Evolutionary conservation across 2,113 vertebrate genomes (phyloP).

Genomic region (Girardinichthys multiradiatus): DNA sequence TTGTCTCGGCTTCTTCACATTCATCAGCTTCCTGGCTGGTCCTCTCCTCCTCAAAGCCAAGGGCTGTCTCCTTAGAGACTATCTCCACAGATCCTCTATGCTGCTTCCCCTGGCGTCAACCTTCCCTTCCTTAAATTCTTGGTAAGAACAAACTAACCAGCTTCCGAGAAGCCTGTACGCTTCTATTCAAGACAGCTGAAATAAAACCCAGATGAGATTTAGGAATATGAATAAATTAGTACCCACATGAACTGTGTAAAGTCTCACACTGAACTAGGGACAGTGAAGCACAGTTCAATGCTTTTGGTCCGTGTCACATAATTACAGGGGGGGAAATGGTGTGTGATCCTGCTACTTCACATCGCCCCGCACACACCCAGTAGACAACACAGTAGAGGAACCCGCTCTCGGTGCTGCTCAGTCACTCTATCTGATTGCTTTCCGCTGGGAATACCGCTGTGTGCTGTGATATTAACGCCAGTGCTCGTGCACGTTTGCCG

Average conservation of each 20-base stretch:
- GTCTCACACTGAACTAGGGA: constrained; percentile 28
- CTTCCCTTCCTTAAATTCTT: constrained; percentile 37
- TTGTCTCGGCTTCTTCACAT: constrained; percentile 46
- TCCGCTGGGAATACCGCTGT: constrained; percentile 50
- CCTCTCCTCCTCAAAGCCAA: constrained; percentile 71
- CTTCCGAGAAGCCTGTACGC: constrained; percentile 50
- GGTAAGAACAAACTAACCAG: constrained; percentile 45
- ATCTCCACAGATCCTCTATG: constrained; percentile 57
- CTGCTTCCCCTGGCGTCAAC: constrained; percentile 53
- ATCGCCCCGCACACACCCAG: constrained; percentile 70
- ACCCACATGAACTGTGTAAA: background rate
- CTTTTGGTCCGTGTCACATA: constrained; percentile 72
- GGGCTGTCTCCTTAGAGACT: constrained; percentile 61
- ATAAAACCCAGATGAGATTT: constrained; percentile 31
- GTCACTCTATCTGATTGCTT: constrained; percentile 72
- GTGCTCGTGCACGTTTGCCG: constrained; percentile 37
- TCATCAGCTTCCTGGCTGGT: constrained; percentile 61
- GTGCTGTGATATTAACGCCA: constrained; percentile 31
- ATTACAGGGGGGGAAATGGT: constrained; percentile 71
- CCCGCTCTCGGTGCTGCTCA: constrained; percentile 45
- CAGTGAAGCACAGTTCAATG: constrained; percentile 50
- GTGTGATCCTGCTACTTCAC: constrained; percentile 64
- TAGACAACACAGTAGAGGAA: constrained; percentile 57
- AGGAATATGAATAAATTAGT: background rate
- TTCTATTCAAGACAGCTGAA: constrained; percentile 33